Evolutionary conservation across 1,140 invertebrate genomes (phyloP).

Genomic region (Cylas formicarius): DNA sequence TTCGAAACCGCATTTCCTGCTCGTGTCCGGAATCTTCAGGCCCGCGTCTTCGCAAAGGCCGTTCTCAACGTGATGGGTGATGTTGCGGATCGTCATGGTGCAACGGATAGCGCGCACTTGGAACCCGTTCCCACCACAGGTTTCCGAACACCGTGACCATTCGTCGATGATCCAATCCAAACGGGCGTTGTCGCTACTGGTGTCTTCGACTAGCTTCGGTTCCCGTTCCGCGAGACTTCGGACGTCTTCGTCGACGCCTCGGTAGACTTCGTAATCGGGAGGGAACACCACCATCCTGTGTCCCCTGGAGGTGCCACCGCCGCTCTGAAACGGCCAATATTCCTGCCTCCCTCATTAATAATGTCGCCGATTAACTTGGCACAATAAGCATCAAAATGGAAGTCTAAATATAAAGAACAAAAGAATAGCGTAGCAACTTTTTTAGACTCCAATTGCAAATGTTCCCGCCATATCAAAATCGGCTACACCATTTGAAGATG

Average conservation of each 20-base stretch:
- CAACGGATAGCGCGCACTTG: conserved; percentile 54
- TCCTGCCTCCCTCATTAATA: conserved; percentile 48
- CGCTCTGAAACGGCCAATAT: conserved; percentile 64
- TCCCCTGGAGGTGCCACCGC: conserved; percentile 52
- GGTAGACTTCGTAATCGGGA: conserved; percentile 24
- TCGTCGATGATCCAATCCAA: conserved; percentile 75
- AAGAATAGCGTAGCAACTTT: background rate
- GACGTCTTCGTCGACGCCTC: no score
- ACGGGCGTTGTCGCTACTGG: conserved; percentile 46
- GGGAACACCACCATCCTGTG: conserved; percentile 45
- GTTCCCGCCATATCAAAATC: background rate
- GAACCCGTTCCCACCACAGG: conserved; percentile 72
- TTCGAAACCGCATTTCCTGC: conserved; percentile 60
- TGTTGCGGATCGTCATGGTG: conserved; percentile 52
- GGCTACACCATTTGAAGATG: no score
- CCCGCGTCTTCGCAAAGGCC: conserved; percentile 65
- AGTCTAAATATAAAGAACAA: background rate
- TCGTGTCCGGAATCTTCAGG: conserved; percentile 54
- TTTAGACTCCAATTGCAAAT: background rate
- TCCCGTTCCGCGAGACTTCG: background rate
- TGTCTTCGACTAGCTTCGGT: conserved; percentile 38
- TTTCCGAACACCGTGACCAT: conserved; percentile 80
- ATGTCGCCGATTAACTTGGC: conserved; percentile 3
- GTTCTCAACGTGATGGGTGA: conserved; percentile 53
- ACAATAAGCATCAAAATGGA: no score